Evolutionary conservation across 2,113 vertebrate species (phyloP), one percentile per base, ranked within the genome.

Genomic region (Mellivora capensis): DNA sequence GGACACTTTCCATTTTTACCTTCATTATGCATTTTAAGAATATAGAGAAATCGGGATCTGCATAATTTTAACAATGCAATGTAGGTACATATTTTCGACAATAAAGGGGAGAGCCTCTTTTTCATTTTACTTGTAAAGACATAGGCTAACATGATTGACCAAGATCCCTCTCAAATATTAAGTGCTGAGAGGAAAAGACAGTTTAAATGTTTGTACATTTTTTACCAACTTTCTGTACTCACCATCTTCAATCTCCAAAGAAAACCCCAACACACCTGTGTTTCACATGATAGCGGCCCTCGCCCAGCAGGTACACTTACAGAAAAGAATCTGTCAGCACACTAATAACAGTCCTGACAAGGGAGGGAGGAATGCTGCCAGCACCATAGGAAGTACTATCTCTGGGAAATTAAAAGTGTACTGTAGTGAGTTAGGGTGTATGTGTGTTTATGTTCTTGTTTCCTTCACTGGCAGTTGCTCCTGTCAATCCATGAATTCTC

Each of bases 321-420:
- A 97, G 77, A 91, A 94, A 93, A 42, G 67, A 97, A 83, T 93
- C 59, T 94, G 79, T 94, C 94, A 90, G 62, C 47, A 83, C 47
- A 76, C n/a, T 93, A 74, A 39, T 62, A 74, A 87, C 34, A 34
- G 72, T 57, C 47, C 79, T 91, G 96, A 93, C 42, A 79, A 72
- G 42, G 39, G 62, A 90, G n/a, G 34, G 37, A 84, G 62, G 34
- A 44, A n/a, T 44, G 42, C 42, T 88, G n/a, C 83, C 20, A 61
- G 72, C 29, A 34, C 72, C 82, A 25, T 4, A 91, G 82, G 87
- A 94, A 93, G 93, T 57, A 77, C 39, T 37, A 13, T 96, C 93
- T 80, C 54, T 1, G 4, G 74, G 69, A 97, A 90, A 96, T 97
- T 93, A 86, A 93, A 97, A 95, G 39, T 47, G 21, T 59, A 23